Evolutionary conservation across 2,888 invertebrate genomes (phyloP).

Genomic region (Conistra vaccinii): DNA sequence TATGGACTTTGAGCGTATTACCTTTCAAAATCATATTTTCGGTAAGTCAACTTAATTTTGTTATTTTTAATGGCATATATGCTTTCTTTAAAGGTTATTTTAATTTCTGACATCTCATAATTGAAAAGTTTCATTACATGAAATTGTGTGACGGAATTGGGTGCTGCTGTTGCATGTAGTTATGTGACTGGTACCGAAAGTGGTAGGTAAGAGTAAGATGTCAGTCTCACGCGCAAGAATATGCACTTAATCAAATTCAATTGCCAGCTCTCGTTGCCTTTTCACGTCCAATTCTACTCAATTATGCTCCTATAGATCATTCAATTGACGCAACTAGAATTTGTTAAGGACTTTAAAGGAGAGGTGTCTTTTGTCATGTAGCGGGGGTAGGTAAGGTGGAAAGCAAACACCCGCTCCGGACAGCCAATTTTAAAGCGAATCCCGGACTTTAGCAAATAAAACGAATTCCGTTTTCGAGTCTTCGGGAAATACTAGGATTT

Average conservation of each 20-base stretch:
- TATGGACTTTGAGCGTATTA: neutral
- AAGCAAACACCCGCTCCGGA: neutral
- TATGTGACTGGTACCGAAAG: no score
- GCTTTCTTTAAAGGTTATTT: neutral
- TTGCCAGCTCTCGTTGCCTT: constrained; percentile 41
- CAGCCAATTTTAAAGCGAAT: constrained; percentile 25
- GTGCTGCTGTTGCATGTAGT: neutral
- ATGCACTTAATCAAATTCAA: constrained; percentile 47
- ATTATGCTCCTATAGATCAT: constrained; percentile 28
- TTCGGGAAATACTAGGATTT: constrained; percentile 13
- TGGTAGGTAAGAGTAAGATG: constrained; percentile 1
- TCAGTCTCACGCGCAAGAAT: constrained; percentile 30
- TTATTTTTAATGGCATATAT: no score
- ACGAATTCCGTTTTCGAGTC: constrained; percentile 12
- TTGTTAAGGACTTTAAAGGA: neutral
- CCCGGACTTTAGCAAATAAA: neutral
- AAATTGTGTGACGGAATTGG: neutral
- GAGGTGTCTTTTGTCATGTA: neutral
- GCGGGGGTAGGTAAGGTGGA: neutral
- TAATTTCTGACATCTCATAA: neutral
- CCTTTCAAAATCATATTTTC: neutral
- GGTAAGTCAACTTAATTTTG: no score
- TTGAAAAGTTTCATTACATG: neutral
- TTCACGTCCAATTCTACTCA: constrained; percentile 47
- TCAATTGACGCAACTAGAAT: constrained; percentile 39